Conservation (phyloP, 1,140 invertebrate genomes). For the Atta colombica region DNA sequence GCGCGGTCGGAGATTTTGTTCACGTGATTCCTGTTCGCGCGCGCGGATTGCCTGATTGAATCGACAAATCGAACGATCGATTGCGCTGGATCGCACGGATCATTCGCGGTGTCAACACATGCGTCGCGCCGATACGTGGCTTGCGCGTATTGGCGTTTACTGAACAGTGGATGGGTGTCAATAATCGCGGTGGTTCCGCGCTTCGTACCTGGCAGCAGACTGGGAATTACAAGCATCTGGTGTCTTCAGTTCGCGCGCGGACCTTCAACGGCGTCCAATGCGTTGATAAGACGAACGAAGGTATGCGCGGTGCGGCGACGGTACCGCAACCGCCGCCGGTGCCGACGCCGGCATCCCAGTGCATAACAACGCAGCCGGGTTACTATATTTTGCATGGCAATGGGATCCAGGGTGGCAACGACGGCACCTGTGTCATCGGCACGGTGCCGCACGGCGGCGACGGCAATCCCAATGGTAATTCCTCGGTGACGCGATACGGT, state of each 20-base stretch:
- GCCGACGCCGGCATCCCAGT: slow-evolving; percentile 26
- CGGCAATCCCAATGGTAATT: slow-evolving; percentile 79
- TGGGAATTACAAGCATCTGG: too few species aligned
- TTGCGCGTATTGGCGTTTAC: neutral
- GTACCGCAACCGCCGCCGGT: slow-evolving; percentile 1
- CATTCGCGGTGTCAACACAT: neutral
- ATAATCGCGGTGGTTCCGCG: neutral
- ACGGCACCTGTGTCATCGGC: neutral
- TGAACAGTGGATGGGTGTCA: slow-evolving; percentile 7
- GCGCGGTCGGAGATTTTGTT: neutral
- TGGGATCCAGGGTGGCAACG: neutral
- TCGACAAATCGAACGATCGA: neutral
- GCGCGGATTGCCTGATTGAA: neutral
- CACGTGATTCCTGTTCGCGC: neutral
- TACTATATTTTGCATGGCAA: slow-evolving; percentile 1
- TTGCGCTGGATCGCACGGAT: too few species aligned
- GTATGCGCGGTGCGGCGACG: slow-evolving; percentile 17
- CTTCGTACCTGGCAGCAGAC: neutral
- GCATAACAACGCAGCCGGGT: neutral
- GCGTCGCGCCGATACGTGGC: neutral
- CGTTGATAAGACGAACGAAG: neutral
- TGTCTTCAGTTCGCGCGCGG: neutral
- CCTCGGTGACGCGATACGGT: slow-evolving; percentile 76
- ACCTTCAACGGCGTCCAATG: neutral
- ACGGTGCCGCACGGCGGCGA: slow-evolving; percentile 62